Base-by-base conservation (phyloP, 1,140 invertebrate species). In the Pseudoatta argentina region DNA sequence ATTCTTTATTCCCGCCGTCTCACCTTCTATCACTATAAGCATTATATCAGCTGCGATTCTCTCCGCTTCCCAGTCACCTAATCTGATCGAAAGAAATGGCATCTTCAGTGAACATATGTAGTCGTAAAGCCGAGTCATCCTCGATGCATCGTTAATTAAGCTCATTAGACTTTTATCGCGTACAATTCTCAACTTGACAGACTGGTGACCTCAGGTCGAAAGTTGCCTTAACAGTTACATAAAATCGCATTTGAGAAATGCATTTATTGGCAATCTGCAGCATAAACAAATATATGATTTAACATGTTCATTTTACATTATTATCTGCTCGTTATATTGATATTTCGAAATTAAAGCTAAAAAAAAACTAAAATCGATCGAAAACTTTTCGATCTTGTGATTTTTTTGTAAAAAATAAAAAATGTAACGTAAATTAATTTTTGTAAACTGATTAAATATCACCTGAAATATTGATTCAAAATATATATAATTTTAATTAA, bases 61-160 rank as follows among this genome's bases (percentile, higher is more conserved):
- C 69, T 63, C 14, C 55, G 39, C 55, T 61, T 73, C 69, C 48
- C 39, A 75, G 61, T 34, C 55, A 71, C 55, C 24, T 83, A 83
- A 83, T 83, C 69, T 83, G 79, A 83, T 83, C 69, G 79, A 27
- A 27, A 83, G 67, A 75, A 83, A 83, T 73, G 69, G 55, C 69
- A 61, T 34, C 63, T 61, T 73, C 53, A 51, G 16, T 51, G 79
- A 27, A 83, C 55, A 73, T 16, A 27, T 51, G 66, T 69, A 69
- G 27, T 75, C n/a, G 30, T 81, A 34, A 75, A 69, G 69, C 8
- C 69, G 55, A 83, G 69, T 83, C 79, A 83, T 83, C 69, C 8
- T 83, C 69, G 27, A 18, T 27, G 39, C 55, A 51, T 73, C 79
- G 79, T 61, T 75, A 83, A 83, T 83, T 83, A 83, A 34, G 64